Conservation (phyloP, 1,140 invertebrate species). For the Magallana angulata region DNA sequence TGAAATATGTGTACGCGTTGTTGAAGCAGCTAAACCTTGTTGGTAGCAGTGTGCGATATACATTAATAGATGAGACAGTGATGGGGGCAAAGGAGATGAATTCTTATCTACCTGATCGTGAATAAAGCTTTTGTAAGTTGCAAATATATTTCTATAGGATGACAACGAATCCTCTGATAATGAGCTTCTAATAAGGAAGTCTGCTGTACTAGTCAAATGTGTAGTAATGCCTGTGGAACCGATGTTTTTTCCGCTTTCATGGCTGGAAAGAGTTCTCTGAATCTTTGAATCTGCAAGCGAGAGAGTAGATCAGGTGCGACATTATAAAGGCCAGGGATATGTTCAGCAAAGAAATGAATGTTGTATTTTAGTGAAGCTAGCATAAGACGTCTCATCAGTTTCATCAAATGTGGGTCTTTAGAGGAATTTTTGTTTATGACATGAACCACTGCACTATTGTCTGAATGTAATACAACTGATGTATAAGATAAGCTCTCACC, state of each 20-base stretch:
- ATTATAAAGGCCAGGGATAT: slow-evolving; percentile 49
- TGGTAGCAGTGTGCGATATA: not conserved
- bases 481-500: slow-evolving; percentile 1
- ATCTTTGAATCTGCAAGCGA: slow-evolving; percentile 49
- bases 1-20: not conserved
- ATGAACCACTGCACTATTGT: slow-evolving; percentile 45
- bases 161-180: not conserved
- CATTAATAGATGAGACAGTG: not conserved
- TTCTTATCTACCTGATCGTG: not conserved
- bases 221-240: not conserved
- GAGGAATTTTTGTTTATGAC: slow-evolving; percentile 48
- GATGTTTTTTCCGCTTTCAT: not conserved
- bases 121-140: not conserved
- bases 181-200: not conserved
- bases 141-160: not conserved
- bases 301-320: slow-evolving; percentile 48
- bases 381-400: slow-evolving; percentile 42
- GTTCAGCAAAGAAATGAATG: slow-evolving; percentile 45
- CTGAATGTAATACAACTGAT: slow-evolving; percentile 14
- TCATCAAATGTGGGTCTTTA: slow-evolving; percentile 28
- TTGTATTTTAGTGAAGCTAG: slow-evolving; percentile 36
- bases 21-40: not conserved
- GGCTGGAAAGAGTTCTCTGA: not conserved
- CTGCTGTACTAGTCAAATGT: not conserved
- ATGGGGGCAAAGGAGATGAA: not conserved